Evolutionary conservation across 2,113 vertebrate genomes (phyloP).

Genomic region (Scytalopus superciliaris): DNA sequence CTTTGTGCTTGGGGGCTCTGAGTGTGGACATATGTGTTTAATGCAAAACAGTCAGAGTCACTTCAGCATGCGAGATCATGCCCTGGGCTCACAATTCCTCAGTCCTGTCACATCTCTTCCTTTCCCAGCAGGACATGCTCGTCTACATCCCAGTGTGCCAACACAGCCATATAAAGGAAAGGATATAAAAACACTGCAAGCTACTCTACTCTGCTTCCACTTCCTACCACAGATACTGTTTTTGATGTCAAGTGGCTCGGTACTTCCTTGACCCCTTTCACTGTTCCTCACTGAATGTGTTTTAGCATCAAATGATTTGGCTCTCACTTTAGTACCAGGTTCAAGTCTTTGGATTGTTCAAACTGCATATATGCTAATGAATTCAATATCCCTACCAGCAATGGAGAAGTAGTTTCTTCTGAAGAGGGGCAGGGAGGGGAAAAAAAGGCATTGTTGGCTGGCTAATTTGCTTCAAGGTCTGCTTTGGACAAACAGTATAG

Average conservation of each 20-base stretch:
- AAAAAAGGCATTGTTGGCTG: background rate
- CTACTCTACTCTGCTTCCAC: constrained; percentile 1
- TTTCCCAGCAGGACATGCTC: constrained; percentile 55
- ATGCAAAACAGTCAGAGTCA: background rate
- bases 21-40: background rate
- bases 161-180: constrained; percentile 26
- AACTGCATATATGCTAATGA: background rate
- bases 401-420: background rate
- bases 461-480: background rate
- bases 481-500: background rate
- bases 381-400: background rate
- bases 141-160: constrained; percentile 47
- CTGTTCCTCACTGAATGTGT: background rate
- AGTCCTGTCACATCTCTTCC: constrained; percentile 65
- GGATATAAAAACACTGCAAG: constrained; percentile 32
- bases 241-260: background rate
- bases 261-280: constrained; percentile 15
- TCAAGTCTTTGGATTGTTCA: constrained; percentile 19
- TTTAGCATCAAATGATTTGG: background rate
- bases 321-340: background rate
- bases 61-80: background rate
- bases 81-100: background rate
- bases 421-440: background rate
- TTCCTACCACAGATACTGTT: constrained; percentile 38
- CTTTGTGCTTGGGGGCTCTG: background rate